phyloP scores from a whole-genome alignment of 2,888 invertebrate species.

The Epinotia demarniana region DNA sequence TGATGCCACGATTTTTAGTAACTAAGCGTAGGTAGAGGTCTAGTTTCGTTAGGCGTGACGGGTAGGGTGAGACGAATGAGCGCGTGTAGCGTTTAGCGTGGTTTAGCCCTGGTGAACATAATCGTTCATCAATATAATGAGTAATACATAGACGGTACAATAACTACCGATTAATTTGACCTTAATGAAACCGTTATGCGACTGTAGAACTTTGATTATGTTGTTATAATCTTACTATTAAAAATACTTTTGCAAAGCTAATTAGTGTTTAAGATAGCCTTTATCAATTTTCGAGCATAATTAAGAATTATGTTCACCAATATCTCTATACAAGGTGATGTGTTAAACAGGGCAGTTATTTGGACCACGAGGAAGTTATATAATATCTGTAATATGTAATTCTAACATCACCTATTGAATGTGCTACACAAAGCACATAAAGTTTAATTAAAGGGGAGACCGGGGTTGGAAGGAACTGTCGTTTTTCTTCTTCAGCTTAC shows the following conservation, averaged over 20 bases:
- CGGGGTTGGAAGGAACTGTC: background rate
- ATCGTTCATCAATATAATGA: too few relatives aligned
- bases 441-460: conserved; percentile 3
- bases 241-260: background rate
- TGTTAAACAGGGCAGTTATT: background rate
- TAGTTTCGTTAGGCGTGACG: too few relatives aligned
- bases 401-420: background rate
- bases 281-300: background rate
- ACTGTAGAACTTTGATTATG: background rate
- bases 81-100: too few relatives aligned
- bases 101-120: too few relatives aligned
- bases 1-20: too few relatives aligned
- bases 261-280: background rate
- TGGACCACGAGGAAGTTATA: conserved; percentile 1
- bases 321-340: conserved; percentile 2
- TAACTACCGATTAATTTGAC: too few relatives aligned
- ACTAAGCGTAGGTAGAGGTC: too few relatives aligned
- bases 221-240: background rate
- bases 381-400: conserved; percentile 2
- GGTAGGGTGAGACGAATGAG: too few relatives aligned
- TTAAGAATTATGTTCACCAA: background rate
- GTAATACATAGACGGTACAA: too few relatives aligned
- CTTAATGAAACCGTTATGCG: background rate
- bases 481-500: too few relatives aligned
- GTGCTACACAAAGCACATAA: background rate